Conservation (phyloP, 2,113 vertebrate genomes). For the Hemiprocne comata region DNA sequence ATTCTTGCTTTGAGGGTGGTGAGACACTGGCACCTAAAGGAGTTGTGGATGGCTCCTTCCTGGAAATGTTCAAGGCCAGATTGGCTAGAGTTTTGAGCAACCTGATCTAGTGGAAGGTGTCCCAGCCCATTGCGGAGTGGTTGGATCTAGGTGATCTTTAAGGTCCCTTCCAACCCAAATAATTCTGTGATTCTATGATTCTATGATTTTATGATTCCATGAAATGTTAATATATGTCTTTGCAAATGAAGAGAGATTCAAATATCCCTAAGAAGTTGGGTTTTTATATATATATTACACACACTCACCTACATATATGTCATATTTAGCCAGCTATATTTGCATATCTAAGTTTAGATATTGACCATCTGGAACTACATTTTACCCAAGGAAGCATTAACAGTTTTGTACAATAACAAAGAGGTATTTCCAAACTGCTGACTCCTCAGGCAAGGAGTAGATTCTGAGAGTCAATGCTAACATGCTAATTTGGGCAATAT, state of each 20-base stretch:
- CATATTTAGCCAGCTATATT: not conserved
- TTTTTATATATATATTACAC: not conserved
- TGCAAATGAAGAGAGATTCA: not conserved
- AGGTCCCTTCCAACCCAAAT: no score
- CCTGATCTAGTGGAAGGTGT: no score
- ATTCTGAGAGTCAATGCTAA: not conserved
- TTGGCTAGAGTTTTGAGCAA: no score
- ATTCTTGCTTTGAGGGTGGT: no score
- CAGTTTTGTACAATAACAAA: not conserved
- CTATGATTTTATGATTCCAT: no score
- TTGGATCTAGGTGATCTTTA: no score
- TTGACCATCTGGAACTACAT: not conserved
- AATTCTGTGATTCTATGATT: no score
- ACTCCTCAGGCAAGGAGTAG: not conserved
- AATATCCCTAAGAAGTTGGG: not conserved
- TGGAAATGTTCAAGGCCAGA: no score
- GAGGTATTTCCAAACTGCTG: not conserved
- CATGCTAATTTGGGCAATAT: not conserved
- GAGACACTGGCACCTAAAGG: no score
- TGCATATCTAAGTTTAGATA: conserved; percentile 35
- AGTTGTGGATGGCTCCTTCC: no score
- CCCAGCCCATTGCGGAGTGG: no score
- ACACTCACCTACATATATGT: rapidly evolving
- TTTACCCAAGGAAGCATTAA: conserved; percentile 11
- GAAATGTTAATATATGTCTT: not conserved